A percentile compares a stretch with the other conserved stretches of the same genome.
Evolutionary conservation across 2,797 vertebrate species (phyloP).

Genomic region (Xyrichtys novacula): DNA sequence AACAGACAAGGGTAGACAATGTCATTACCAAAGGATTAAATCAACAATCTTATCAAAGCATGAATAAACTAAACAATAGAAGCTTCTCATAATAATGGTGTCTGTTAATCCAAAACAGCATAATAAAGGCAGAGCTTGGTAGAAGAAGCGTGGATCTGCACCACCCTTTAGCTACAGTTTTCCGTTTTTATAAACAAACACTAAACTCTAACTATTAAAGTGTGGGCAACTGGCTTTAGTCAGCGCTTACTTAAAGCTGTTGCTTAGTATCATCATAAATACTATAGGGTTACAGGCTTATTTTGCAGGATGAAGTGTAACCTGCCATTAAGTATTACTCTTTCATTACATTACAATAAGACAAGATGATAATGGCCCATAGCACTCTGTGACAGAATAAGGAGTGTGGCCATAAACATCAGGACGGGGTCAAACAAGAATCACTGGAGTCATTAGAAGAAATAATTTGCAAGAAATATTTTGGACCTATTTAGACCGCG

Average conservation of each 20-base stretch:
- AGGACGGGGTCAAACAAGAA: slow-evolving; percentile 1
- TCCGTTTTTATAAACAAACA: slow-evolving; percentile 7
- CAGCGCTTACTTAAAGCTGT: slow-evolving; percentile 10
- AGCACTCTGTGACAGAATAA: slow-evolving; percentile 21
- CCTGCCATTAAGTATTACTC: slow-evolving; percentile 40
- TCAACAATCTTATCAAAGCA: slow-evolving; percentile 26
- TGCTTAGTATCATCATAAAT: slow-evolving; percentile 15
- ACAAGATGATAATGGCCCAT: slow-evolving; percentile 19
- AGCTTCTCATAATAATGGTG: slow-evolving; percentile 37
- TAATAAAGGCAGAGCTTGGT: slow-evolving; percentile 39
- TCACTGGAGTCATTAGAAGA: neutral
- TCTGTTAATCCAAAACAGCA: slow-evolving; percentile 32
- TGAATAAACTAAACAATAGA: slow-evolving; percentile 3
- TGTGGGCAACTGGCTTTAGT: slow-evolving; percentile 17
- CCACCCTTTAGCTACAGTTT: slow-evolving; percentile 15
- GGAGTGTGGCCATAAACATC: neutral
- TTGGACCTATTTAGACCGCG: neutral
- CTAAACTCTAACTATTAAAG: slow-evolving; percentile 15
- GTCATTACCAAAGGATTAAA: slow-evolving; percentile 25
- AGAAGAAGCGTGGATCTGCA: slow-evolving; percentile 49
- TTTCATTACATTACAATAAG: slow-evolving; percentile 47
- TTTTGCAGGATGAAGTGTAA: slow-evolving; percentile 32
- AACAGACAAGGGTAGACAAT: slow-evolving; percentile 14
- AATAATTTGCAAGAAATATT: neutral
- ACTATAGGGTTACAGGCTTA: slow-evolving; percentile 23